phyloP scores from a whole-genome alignment of 2,888 invertebrate species.

The Caenorhabditis plicata region DNA sequence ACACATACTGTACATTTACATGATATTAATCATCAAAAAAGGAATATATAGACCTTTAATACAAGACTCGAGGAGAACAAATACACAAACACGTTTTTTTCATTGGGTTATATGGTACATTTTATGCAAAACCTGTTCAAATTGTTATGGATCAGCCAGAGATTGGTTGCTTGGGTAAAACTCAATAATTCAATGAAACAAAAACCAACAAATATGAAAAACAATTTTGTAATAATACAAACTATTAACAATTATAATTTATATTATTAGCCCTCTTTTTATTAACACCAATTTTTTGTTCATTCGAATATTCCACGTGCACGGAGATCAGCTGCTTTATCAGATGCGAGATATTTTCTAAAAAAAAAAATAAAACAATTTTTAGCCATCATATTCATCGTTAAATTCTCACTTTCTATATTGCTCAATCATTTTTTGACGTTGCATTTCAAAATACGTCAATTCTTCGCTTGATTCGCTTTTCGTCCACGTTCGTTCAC shows the following conservation, averaged over 20 bases:
- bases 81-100: not conserved
- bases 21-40: not conserved
- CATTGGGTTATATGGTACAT: conserved; percentile 1
- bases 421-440: conserved; percentile 39
- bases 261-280: no score
- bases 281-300: no score
- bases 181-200: not conserved
- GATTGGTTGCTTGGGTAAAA: not conserved
- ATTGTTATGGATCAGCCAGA: not conserved
- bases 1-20: conserved; percentile 1
- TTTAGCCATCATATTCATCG: not conserved
- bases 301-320: conserved; percentile 28
- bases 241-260: not conserved
- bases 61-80: not conserved
- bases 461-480: conserved; percentile 10
- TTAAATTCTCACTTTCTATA: conserved; percentile 29
- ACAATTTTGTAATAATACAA: not conserved
- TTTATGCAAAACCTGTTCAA: not conserved
- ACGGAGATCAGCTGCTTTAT: conserved; percentile 35
- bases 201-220: not conserved
- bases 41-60: conserved; percentile 1
- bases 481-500: conserved; percentile 19
- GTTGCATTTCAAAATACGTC: conserved; percentile 26
- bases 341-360: conserved; percentile 37
- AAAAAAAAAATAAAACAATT: not conserved